A percentile compares a stretch with the other conserved stretches of the same genome.
phyloP scores from a whole-genome alignment of 2,888 invertebrate genomes.

The Agapostemon virescens region DNA sequence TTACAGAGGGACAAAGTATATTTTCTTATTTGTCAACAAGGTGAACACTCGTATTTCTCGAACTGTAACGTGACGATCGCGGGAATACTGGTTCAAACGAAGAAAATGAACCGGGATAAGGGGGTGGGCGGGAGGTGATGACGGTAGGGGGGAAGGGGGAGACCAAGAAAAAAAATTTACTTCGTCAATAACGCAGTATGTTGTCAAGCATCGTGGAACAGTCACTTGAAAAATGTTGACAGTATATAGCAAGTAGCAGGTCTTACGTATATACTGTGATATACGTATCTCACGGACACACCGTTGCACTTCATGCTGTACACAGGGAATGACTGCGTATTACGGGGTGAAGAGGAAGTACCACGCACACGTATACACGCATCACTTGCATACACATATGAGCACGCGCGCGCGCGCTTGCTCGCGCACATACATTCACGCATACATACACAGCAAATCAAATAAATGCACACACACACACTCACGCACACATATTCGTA shows the following conservation, averaged over 20 bases:
- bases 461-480: constrained; percentile 58
- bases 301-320: constrained; percentile 51
- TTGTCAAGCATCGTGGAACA: constrained; percentile 61
- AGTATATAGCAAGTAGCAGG: constrained; percentile 59
- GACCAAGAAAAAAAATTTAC: constrained; percentile 36
- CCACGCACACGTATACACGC: constrained; percentile 50
- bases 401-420: background rate
- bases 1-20: constrained; percentile 36
- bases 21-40: constrained; percentile 39
- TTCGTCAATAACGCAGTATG: constrained; percentile 60
- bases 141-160: constrained; percentile 12
- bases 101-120: constrained; percentile 3
- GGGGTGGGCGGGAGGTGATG: background rate
- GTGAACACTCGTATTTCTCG: constrained; percentile 7
- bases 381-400: too few relatives aligned
- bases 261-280: constrained; percentile 56
- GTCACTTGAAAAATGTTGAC: constrained; percentile 65
- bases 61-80: background rate
- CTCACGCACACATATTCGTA: constrained; percentile 50
- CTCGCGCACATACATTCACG: constrained; percentile 50
- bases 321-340: constrained; percentile 49
- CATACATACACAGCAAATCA: constrained; percentile 54
- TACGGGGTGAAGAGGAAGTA: constrained; percentile 60
- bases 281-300: constrained; percentile 60
- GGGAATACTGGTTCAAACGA: constrained; percentile 15